phyloP scores from a whole-genome alignment of 2,888 invertebrate genomes.

The Apodemia hepburni region DNA sequence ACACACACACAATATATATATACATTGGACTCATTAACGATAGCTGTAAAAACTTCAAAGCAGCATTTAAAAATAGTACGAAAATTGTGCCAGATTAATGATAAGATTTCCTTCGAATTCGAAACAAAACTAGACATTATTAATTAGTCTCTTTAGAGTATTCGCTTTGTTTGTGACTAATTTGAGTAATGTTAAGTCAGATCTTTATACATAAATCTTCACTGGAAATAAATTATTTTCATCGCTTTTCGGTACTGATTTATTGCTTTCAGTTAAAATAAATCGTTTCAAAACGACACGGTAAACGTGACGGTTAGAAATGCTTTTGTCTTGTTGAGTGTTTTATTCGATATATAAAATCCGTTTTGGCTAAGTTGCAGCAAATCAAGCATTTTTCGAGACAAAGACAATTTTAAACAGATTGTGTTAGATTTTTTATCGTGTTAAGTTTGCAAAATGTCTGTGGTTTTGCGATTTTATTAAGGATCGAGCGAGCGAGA shows the following conservation, averaged over 20 bases:
- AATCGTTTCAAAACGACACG: slow-evolving; percentile 58
- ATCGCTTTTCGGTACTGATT: slow-evolving; percentile 50
- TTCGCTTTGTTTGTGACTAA: slow-evolving; percentile 2
- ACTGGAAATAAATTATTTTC: slow-evolving; percentile 54
- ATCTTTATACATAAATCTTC: slow-evolving; percentile 42
- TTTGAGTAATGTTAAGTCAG: slow-evolving; percentile 12
- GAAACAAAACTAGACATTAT: not conserved
- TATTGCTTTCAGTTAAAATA: slow-evolving; percentile 49
- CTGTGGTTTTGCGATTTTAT: no score
- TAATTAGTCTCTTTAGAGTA: slow-evolving; percentile 5
- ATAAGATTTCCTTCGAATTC: not conserved
- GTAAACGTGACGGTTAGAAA: slow-evolving; percentile 31
- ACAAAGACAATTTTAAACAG: not conserved
- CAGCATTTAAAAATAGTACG: not conserved
- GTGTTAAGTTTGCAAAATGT: not conserved
- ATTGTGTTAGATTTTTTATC: not conserved
- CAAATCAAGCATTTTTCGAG: not conserved
- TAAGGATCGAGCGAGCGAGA: no score
- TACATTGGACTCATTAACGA: not conserved
- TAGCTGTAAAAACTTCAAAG: not conserved
- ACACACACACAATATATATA: no score
- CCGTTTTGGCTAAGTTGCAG: not conserved
- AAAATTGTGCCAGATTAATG: not conserved
- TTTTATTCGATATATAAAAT: slow-evolving; percentile 21
- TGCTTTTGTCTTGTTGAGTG: slow-evolving; percentile 23